These are phyloP conservation scores for Diuraphis noxia DNA, from an alignment of 1,140 invertebrate genomes.

Conservation along the genomic window DNA sequence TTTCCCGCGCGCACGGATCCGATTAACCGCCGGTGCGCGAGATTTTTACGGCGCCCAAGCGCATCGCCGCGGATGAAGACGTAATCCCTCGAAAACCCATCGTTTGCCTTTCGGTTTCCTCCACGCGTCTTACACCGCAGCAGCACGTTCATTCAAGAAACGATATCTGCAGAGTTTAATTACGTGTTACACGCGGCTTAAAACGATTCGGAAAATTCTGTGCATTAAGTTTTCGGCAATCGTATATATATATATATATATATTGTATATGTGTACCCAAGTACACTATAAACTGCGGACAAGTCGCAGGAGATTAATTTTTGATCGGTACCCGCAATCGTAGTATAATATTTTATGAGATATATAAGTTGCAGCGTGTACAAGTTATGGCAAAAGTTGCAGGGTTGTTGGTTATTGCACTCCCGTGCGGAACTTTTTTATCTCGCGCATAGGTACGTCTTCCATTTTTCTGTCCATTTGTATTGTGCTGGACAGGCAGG, in stretches of 20 bases:
- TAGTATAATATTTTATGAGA: not conserved
- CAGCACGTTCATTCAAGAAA: not conserved
- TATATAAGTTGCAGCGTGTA: not conserved
- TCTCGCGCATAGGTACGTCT: too few species aligned
- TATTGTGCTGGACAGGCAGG: not conserved
- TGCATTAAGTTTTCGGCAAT: not conserved
- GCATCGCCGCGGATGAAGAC: not conserved
- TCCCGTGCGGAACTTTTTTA: not conserved
- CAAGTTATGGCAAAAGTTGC: not conserved
- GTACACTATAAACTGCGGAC: too few species aligned
- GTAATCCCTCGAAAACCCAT: not conserved
- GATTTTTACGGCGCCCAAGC: conserved; percentile 31
- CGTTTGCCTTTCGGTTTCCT: not conserved
- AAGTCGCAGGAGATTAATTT: not conserved
- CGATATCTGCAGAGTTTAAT: not conserved
- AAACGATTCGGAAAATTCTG: not conserved
- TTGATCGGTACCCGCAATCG: not conserved
- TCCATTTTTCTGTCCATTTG: not conserved
- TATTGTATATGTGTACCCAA: not conserved
- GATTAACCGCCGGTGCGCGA: conserved; percentile 31
- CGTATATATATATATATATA: not conserved
- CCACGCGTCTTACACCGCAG: not conserved
- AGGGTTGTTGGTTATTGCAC: not conserved
- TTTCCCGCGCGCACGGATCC: conserved; percentile 32
- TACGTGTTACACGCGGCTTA: not conserved